Evolutionary conservation across 53 echinoderm and acorn worm species (phyloP).

Genomic region (Stichopus horrens): DNA sequence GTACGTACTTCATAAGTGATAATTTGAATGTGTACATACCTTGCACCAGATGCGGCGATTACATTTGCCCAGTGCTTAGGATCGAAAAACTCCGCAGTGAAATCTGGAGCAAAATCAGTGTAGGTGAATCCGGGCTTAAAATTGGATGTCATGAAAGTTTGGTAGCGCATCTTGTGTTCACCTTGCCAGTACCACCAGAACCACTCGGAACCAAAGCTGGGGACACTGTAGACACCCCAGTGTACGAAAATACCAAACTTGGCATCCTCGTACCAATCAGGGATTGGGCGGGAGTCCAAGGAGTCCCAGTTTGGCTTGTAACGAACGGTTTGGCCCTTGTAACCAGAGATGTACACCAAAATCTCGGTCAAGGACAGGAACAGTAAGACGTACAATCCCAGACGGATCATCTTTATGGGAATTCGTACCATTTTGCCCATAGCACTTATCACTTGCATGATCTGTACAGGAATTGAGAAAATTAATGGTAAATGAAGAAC

Average conservation of each 20-base stretch:
- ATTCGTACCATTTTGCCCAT: slow-evolving; percentile 18
- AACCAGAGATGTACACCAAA: slow-evolving; percentile 12
- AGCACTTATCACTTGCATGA: neutral
- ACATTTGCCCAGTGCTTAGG: slow-evolving; percentile 55
- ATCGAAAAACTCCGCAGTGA: slow-evolving; percentile 56
- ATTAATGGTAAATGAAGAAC: too few relatives aligned
- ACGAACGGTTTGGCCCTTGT: neutral
- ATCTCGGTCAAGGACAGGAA: slow-evolving; percentile 10
- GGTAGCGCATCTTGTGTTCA: slow-evolving; percentile 4
- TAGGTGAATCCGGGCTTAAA: slow-evolving; percentile 51
- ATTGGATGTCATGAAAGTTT: slow-evolving; percentile 53
- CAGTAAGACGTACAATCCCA: neutral
- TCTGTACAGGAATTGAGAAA: too few relatives aligned
- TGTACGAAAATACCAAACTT: slow-evolving; percentile 53
- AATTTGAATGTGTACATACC: slow-evolving; percentile 21
- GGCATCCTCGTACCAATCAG: slow-evolving; percentile 49
- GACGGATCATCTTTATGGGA: slow-evolving; percentile 12
- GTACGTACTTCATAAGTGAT: neutral
- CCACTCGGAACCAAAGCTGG: slow-evolving; percentile 50
- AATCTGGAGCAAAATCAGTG: slow-evolving; percentile 54
- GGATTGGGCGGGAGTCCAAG: slow-evolving; percentile 38
- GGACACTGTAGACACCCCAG: slow-evolving; percentile 59
- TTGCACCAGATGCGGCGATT: slow-evolving; percentile 58
- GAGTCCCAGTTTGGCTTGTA: slow-evolving; percentile 53
- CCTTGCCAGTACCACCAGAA: slow-evolving; percentile 63